Evolutionary conservation across 35 echinoderm and acorn worm genomes (phyloP).

Genomic region (Strongylocentrotus purpuratus): DNA sequence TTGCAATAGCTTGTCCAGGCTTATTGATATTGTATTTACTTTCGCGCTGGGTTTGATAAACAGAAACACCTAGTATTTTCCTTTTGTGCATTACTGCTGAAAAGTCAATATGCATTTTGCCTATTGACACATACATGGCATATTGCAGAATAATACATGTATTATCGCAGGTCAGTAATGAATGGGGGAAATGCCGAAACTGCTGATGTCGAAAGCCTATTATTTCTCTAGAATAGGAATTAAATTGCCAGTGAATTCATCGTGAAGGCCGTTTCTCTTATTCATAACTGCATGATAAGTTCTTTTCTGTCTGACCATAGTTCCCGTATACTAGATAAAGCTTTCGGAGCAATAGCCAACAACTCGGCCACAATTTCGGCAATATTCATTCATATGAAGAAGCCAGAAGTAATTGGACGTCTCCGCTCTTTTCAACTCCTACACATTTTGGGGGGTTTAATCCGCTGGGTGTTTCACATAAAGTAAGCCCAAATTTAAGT

Average conservation of each 20-base stretch:
- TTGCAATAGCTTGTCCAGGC: not conserved
- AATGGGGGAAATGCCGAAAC: not conserved
- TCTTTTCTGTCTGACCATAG: too few species aligned
- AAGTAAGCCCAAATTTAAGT: too few species aligned
- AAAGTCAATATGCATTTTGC: not conserved
- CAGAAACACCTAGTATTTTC: not conserved
- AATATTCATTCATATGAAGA: not conserved
- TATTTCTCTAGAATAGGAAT: not conserved
- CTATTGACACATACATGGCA: not conserved
- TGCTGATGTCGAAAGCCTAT: not conserved
- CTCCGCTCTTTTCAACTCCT: not conserved
- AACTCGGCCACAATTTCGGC: too few species aligned
- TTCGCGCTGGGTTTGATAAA: not conserved
- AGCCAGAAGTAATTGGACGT: not conserved
- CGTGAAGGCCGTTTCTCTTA: not conserved
- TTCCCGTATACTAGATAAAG: too few species aligned
- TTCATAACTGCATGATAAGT: not conserved
- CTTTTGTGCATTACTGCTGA: not conserved
- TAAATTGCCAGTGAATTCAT: not conserved
- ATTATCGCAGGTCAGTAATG: not conserved
- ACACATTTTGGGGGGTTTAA: too few species aligned
- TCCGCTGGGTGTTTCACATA: too few species aligned
- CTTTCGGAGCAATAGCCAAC: too few species aligned
- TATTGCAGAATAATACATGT: not conserved
- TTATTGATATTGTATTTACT: not conserved